Evolutionary conservation across 2,113 vertebrate species (phyloP).

Genomic region (Indri indri): DNA sequence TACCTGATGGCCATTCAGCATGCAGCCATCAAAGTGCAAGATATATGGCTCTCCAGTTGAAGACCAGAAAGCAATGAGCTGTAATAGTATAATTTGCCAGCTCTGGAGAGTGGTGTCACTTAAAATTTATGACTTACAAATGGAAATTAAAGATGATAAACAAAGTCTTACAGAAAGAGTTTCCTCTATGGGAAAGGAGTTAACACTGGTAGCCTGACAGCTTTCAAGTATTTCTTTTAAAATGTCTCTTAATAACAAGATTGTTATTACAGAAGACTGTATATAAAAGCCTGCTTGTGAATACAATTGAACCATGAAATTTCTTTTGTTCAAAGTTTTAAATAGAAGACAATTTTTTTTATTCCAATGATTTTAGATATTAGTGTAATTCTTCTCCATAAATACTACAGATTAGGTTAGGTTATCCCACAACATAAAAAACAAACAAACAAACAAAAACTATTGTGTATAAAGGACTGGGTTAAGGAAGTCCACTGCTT

Average conservation of each 20-base stretch:
- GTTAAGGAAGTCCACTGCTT: not conserved
- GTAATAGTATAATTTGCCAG: not conserved
- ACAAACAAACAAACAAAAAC: not conserved
- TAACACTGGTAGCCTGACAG: not conserved
- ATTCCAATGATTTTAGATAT: not conserved
- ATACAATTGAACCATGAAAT: not conserved
- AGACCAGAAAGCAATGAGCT: conserved; percentile 25
- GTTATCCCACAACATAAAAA: not conserved
- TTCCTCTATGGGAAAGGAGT: not conserved
- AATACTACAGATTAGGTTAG: not conserved
- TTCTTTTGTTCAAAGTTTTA: not conserved
- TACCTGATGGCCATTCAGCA: not conserved
- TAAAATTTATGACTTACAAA: conserved; percentile 38
- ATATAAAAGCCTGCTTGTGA: not conserved
- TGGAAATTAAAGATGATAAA: conserved; percentile 17
- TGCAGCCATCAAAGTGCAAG: not conserved
- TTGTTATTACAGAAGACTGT: not conserved
- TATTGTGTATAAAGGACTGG: not conserved
- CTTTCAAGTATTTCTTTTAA: not conserved
- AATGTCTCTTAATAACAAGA: conserved; percentile 3
- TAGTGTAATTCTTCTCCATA: not conserved
- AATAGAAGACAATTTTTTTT: not conserved
- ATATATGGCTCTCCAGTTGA: conserved; percentile 16
- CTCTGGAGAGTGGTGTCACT: conserved; percentile 2
- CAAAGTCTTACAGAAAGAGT: not conserved